phyloP scores from a whole-genome alignment of 2,797 vertebrate species.

The Heliangelus exortis region DNA sequence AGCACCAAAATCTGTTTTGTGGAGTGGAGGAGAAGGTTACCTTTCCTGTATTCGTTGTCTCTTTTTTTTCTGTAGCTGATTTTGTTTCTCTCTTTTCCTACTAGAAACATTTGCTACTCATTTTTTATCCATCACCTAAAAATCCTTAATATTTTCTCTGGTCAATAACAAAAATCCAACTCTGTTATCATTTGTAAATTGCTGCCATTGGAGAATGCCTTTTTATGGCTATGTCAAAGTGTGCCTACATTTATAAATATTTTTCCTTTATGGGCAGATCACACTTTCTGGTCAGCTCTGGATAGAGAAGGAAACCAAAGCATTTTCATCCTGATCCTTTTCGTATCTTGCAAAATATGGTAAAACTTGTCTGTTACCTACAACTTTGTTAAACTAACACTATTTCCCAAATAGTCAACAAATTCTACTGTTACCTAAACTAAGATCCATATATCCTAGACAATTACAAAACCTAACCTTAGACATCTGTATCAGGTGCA shows the following conservation, averaged over 20 bases:
- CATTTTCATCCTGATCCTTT: background rate
- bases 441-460: background rate
- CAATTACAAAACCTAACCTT: background rate
- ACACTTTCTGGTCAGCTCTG: background rate
- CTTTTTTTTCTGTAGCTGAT: background rate
- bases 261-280: background rate
- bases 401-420: background rate
- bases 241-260: background rate
- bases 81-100: background rate
- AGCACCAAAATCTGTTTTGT: rapidly evolving
- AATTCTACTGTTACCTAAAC: background rate
- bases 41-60: background rate
- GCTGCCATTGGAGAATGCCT: background rate
- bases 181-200: background rate
- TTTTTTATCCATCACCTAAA: background rate
- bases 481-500: too few species aligned
- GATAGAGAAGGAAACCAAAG: background rate
- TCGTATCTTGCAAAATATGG: background rate
- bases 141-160: background rate
- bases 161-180: rapidly evolving
- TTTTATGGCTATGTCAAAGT: background rate
- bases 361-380: background rate
- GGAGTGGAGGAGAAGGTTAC: background rate
- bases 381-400: background rate
- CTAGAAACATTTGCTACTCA: background rate